phyloP scores from a whole-genome alignment of 1,140 invertebrate genomes.

The Drosophila guanche region DNA sequence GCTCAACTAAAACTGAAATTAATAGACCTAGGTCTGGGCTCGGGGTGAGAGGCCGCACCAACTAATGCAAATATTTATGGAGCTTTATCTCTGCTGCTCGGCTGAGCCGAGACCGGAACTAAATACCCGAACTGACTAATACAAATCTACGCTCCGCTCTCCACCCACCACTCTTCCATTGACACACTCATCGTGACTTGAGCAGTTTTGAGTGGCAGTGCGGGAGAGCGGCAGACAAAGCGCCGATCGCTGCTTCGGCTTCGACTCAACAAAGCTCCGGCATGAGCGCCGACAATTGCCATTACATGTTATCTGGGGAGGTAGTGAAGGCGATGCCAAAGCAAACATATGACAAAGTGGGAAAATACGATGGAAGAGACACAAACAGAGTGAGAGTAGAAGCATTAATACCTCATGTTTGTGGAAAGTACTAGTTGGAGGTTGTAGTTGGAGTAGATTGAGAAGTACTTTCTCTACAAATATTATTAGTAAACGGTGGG shows the following conservation, averaged over 20 bases:
- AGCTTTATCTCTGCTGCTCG: constrained; percentile 26
- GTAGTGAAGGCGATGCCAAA: constrained; percentile 26
- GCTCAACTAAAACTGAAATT: constrained; percentile 7
- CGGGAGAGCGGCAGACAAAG: background rate
- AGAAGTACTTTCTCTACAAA: too few species aligned
- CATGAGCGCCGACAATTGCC: constrained; percentile 9
- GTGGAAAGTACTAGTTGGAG: too few species aligned
- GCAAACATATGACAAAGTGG: constrained; percentile 20
- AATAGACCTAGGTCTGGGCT: too few species aligned
- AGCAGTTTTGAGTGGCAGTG: background rate
- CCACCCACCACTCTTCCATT: too few species aligned
- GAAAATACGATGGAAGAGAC: constrained; percentile 4
- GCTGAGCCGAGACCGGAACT: background rate
- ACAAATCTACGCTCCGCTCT: too few species aligned
- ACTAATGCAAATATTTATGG: constrained; percentile 2
- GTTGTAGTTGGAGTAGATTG: too few species aligned
- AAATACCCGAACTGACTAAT: background rate
- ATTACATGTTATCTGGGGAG: constrained; percentile 43
- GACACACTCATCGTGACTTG: constrained; percentile 35
- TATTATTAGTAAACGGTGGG: too few species aligned
- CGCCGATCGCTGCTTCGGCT: constrained; percentile 9
- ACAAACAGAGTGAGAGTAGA: background rate
- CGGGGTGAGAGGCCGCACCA: too few species aligned
- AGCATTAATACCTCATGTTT: background rate
- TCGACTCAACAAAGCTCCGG: constrained; percentile 24